A percentile compares a stretch with the other conserved stretches of the same genome.
Evolutionary conservation across 2,113 vertebrate species (phyloP).

Genomic region (Lonchura striata): DNA sequence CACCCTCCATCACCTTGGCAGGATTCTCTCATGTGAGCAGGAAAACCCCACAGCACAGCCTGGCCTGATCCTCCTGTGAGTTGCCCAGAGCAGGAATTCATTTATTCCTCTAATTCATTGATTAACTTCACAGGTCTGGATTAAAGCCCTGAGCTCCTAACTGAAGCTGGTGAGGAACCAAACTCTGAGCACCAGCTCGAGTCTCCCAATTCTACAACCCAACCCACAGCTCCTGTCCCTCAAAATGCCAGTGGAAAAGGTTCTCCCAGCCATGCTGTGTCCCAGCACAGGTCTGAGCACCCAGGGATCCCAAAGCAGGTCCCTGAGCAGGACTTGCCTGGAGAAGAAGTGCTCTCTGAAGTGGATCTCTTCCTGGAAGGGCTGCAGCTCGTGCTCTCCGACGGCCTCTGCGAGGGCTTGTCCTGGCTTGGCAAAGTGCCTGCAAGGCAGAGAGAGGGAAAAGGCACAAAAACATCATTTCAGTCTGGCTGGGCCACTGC

Average conservation of each 20-base stretch:
- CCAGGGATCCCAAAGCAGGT: not conserved
- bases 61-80: rapidly evolving
- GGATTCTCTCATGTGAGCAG: not conserved
- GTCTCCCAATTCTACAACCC: not conserved
- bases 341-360: constrained; percentile 74
- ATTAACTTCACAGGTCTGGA: not conserved
- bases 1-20: not conserved
- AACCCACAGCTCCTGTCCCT: not conserved
- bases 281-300: not conserved
- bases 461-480: not conserved
- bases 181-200: not conserved
- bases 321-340: constrained; percentile 63
- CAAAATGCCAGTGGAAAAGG: not conserved
- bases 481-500: not conserved
- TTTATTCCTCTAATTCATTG: not conserved
- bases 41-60: not conserved
- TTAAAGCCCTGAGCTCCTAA: not conserved
- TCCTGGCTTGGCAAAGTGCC: constrained; percentile 71
- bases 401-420: constrained; percentile 70
- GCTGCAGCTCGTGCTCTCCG: constrained; percentile 74
- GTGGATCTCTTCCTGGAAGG: constrained; percentile 75
- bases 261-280: not conserved
- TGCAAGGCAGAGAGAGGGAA: constrained; percentile 29
- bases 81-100: not conserved
- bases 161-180: not conserved